Evolutionary conservation across 2,797 vertebrate species (phyloP), one percentile per base, ranked within the genome.

Genomic region (Diglossa cyanea): DNA sequence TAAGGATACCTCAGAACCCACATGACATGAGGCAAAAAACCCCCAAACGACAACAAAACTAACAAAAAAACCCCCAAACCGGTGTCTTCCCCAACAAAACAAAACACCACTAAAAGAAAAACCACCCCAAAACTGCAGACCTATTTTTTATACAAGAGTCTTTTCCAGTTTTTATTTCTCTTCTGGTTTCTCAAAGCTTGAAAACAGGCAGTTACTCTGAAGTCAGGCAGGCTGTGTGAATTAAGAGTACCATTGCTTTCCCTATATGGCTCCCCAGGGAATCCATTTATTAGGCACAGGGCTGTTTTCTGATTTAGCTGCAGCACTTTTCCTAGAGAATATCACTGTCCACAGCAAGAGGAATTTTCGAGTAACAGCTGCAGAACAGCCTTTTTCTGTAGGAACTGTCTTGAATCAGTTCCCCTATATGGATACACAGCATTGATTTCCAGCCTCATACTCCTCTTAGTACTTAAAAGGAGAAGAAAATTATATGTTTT

Each of bases 281-380:
- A 28, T 51, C 51, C 44, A 51, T 89, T 84, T 96, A 92, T 92
- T 91, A 94, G 84, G 53, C 89, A 94, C 33, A 74, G 84, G 61
- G 45, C 86, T 76, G 77, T 55, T 87, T 87, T 93, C 74, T 85
- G 86, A 89, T 89, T 94, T 89, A 93, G 71, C 63, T 92, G 63
- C 71, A 92, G 81, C 75, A 63, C 77, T 89, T 71, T 67, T 92
- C 81, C 81, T 87, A 76, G 40, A 62, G 55, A 87, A 73, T 33
- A 45, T 4, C 25, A 73, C 48, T 66, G 48, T 73, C 71, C 74
- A 85, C 53, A 79, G 40, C 74, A 73, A 51, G 40, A 73, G 67
- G 58, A 89, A 82, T 93, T 88, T 87, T 61, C 16, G 2, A 91
- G 58, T 37, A 86, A 44, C 84, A 88, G 82, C 82, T 93, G 89